Conservation (phyloP, 2,113 vertebrate species). For the Otolemur garnettii region DNA sequence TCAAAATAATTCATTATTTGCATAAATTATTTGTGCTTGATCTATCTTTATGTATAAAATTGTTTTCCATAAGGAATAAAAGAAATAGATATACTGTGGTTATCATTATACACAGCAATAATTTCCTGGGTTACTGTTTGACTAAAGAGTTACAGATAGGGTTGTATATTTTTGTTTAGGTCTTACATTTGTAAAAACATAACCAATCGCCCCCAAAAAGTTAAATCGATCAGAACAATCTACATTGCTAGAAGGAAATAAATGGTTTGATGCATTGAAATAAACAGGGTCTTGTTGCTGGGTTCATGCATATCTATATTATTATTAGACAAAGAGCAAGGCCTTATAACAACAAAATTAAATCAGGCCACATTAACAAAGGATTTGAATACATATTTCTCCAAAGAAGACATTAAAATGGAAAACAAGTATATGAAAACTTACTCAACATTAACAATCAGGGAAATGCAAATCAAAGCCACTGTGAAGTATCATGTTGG, state of each 20-base stretch:
- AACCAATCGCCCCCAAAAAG: background rate
- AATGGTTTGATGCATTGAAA: background rate
- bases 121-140: background rate
- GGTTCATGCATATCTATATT: background rate
- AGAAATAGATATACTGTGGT: background rate
- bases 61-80: constrained; percentile 16
- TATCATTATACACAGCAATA: background rate
- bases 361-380: background rate
- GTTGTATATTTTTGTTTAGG: background rate
- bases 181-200: background rate
- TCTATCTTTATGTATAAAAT: constrained; percentile 1
- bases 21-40: background rate
- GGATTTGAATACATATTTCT: background rate
- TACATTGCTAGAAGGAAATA: background rate
- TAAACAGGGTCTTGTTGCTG: background rate
- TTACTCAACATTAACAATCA: background rate
- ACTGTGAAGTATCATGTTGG: background rate
- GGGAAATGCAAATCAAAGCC: background rate
- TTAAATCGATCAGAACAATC: background rate
- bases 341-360: background rate
- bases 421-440: background rate
- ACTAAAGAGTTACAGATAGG: background rate
- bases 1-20: background rate
- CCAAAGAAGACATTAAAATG: background rate
- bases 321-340: background rate